Evolutionary conservation across 2,113 vertebrate species (phyloP), one percentile per base, ranked within the genome.

Genomic region (Lampris incognitus): DNA sequence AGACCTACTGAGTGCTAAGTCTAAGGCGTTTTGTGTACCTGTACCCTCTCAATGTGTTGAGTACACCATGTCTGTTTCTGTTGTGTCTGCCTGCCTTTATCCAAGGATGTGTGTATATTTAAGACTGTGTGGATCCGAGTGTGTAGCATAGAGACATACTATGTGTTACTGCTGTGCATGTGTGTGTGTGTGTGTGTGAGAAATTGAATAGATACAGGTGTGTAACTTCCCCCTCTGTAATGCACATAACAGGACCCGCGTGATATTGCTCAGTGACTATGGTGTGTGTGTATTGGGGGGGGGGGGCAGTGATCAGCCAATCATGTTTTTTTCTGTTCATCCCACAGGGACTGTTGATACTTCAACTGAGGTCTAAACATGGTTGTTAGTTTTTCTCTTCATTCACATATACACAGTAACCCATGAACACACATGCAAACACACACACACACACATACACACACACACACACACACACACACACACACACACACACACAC

Each of bases 191-290:
- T 9, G 11, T 24, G 11, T 63, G 4, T 54, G 37, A 9, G 10
- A 52, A 66, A 59, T 62, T 66, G 55, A 69, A 83, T 41, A 49
- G 69, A 78, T 82, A 69, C 74, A 79, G 67, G 72, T 76, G 84
- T 80, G 40, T 76, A 41, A 6, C 83, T 72, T 46, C 64, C 51
- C 50, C 71, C 65, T 85, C 69, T 63, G 82, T 24, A 86, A 91
- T 89, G 91, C 80, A 74, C 85, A 89, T 76, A 68, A 61, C 37
- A 69, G 58, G 73, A 78, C 78, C 80, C 83, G n/a, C 54, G 86
- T 82, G 88, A 81, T 75, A 82, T 64, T 60, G 13, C 39, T 1
- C 1, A 55, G 59, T 68, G 41, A 40, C 52, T 39, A 46, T 9
- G 72, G 51, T 59, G 44, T 67, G 62, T 52, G 2, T 50, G 56